These are phyloP conservation scores for Halocynthia aurantium DNA, from an alignment of 23 tunicate genomes.

Conservation along the genomic window DNA sequence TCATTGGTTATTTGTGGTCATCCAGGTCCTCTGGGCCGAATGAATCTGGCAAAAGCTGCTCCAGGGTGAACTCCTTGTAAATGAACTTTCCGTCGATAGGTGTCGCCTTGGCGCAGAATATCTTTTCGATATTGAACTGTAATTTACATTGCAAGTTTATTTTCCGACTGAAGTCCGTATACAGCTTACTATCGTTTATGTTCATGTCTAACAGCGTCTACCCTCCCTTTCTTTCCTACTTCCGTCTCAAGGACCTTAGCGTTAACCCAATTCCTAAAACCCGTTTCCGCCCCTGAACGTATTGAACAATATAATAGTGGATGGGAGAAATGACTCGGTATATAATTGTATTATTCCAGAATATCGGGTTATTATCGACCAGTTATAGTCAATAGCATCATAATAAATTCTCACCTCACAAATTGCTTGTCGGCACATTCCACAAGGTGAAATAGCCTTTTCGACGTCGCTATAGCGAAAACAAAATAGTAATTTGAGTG, in stretches of 20 bases:
- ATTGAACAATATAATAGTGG: too few relatives aligned
- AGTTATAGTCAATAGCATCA: too few relatives aligned
- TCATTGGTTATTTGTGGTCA: too few relatives aligned
- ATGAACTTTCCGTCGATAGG: constrained; percentile 23
- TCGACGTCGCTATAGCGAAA: constrained; percentile 37
- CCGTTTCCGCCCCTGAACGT: too few relatives aligned
- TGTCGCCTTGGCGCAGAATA: constrained; percentile 38
- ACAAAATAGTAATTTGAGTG: neutral
- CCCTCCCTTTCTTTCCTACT: too few relatives aligned
- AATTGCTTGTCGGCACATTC: constrained; percentile 71
- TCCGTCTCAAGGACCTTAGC: too few relatives aligned
- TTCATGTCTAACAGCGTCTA: neutral
- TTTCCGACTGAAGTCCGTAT: neutral
- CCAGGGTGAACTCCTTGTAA: constrained; percentile 22
- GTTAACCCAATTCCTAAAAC: too few relatives aligned
- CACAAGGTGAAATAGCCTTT: constrained; percentile 64
- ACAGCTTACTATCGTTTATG: neutral
- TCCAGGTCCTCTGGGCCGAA: constrained; percentile 70
- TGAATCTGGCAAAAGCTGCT: constrained; percentile 46
- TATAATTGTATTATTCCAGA: too few relatives aligned
- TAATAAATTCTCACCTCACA: constrained; percentile 45
- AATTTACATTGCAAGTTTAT: constrained; percentile 1
- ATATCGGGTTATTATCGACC: too few relatives aligned
- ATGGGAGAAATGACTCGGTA: too few relatives aligned
- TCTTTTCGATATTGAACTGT: constrained; percentile 42